phyloP scores from a whole-genome alignment of 2,888 invertebrate species.

The Acanthosoma haemorrhoidale region DNA sequence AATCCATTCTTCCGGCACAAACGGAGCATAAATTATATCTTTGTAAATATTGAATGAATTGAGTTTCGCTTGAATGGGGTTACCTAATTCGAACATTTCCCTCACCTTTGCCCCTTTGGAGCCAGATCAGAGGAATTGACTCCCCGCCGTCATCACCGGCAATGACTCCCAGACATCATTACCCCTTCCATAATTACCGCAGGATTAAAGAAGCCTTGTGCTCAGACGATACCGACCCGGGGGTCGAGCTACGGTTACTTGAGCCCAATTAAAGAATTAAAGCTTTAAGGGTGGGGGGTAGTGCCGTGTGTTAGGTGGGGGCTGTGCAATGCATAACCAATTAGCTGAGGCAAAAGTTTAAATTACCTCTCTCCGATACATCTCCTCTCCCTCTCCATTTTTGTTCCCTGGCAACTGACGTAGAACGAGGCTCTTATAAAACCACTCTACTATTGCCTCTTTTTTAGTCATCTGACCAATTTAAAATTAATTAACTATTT shows the following conservation, averaged over 20 bases:
- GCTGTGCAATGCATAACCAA: slow-evolving; percentile 27
- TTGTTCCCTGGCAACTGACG: no score
- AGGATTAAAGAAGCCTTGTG: background rate
- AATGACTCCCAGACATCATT: no score
- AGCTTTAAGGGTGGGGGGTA: background rate
- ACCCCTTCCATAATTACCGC: no score
- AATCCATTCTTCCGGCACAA: no score
- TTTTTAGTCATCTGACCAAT: background rate
- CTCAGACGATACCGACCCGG: background rate
- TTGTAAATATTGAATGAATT: no score
- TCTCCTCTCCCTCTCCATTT: background rate
- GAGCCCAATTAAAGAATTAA: slow-evolving; percentile 39
- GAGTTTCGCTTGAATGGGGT: no score
- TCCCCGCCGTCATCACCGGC: no score
- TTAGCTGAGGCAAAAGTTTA: slow-evolving; percentile 26
- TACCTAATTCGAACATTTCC: no score
- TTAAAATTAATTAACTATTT: background rate
- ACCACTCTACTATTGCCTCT: background rate
- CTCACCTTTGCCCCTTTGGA: no score
- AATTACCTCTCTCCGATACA: slow-evolving; percentile 26
- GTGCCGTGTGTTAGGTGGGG: background rate
- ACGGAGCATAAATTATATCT: no score
- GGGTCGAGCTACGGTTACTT: slow-evolving; percentile 33
- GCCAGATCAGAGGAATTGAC: no score
- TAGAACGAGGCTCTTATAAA: background rate